Conservation (phyloP, 64 coral and sea anemone genomes). For the Stylophora pistillata region DNA sequence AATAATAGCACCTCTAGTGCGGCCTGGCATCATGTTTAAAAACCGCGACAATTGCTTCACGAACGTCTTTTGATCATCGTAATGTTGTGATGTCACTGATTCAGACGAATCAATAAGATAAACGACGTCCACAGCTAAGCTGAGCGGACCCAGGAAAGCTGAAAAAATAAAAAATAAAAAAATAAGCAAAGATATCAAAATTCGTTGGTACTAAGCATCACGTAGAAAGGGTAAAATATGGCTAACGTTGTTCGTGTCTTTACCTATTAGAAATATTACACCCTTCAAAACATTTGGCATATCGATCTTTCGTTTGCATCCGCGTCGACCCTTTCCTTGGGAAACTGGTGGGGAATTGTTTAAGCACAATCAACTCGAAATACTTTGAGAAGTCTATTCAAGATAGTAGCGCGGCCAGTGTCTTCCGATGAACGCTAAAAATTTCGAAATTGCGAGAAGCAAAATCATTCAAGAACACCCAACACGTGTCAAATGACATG, state of each 20-base stretch:
- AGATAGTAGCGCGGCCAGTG: not conserved
- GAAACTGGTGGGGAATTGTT: not conserved
- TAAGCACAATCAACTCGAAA: not conserved
- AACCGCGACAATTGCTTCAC: conserved; percentile 16
- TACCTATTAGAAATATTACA: conserved; percentile 28
- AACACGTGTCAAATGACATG: not conserved
- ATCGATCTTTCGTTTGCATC: not conserved
- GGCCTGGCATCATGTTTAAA: conserved; percentile 51
- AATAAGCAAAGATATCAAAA: too few relatives aligned
- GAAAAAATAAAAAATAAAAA: not conserved
- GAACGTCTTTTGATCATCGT: conserved; percentile 48
- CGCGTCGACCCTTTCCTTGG: not conserved
- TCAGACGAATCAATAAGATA: conserved; percentile 66
- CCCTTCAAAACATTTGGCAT: conserved; percentile 15
- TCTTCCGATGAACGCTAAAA: not conserved
- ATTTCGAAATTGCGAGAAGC: not conserved
- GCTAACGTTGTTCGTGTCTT: not conserved
- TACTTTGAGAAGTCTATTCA: not conserved
- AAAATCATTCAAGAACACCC: not conserved
- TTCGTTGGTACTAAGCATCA: too few relatives aligned
- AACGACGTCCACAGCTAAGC: conserved; percentile 52
- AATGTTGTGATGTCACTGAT: conserved; percentile 47
- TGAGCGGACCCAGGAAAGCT: not conserved
- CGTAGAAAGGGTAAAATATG: too few relatives aligned
- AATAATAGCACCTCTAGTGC: conserved; percentile 51